These are phyloP conservation scores for Coboldia fuscipes DNA, from an alignment of 1,140 invertebrate genomes.

Conservation along the genomic window DNA sequence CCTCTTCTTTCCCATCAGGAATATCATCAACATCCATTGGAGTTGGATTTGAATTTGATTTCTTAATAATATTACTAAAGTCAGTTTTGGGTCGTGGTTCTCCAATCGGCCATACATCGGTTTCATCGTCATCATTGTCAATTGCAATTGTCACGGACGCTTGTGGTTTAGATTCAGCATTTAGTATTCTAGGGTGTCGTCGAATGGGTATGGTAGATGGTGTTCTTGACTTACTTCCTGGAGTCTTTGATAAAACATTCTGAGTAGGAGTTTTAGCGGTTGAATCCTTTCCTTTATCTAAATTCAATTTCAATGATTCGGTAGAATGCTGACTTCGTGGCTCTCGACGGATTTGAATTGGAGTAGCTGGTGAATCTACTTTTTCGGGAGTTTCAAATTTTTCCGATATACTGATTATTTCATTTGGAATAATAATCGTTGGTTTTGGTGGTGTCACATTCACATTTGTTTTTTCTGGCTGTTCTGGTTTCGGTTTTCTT, in stretches of 20 bases:
- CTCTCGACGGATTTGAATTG: background rate
- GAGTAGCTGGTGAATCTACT: slow-evolving; percentile 9
- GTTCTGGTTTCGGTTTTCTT: slow-evolving; percentile 7
- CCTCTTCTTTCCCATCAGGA: slow-evolving; percentile 17
- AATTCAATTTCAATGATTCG: slow-evolving; percentile 4
- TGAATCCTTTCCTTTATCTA: background rate
- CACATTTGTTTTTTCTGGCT: slow-evolving; percentile 2
- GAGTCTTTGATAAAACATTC: background rate
- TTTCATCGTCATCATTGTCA: slow-evolving; percentile 26
- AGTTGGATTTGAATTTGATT: slow-evolving; percentile 3
- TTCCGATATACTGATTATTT: slow-evolving; percentile 16
- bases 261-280: background rate
- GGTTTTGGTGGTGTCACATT: background rate
- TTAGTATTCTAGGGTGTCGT: slow-evolving; percentile 12
- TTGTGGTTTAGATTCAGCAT: slow-evolving; percentile 6
- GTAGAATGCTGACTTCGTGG: slow-evolving; percentile 4
- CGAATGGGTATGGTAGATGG: slow-evolving; percentile 16
- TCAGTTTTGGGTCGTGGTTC: slow-evolving; percentile 4
- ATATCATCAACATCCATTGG: slow-evolving; percentile 13
- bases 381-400: slow-evolving; percentile 19
- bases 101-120: slow-evolving; percentile 29
- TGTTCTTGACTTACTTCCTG: slow-evolving; percentile 6
- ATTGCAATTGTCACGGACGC: slow-evolving; percentile 5
- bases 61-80: slow-evolving; percentile 3
- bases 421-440: slow-evolving; percentile 5